Evolutionary conservation across 35 echinoderm and acorn worm genomes (phyloP), one percentile per base, ranked within the genome.

Genomic region (Chiridota heheva): DNA sequence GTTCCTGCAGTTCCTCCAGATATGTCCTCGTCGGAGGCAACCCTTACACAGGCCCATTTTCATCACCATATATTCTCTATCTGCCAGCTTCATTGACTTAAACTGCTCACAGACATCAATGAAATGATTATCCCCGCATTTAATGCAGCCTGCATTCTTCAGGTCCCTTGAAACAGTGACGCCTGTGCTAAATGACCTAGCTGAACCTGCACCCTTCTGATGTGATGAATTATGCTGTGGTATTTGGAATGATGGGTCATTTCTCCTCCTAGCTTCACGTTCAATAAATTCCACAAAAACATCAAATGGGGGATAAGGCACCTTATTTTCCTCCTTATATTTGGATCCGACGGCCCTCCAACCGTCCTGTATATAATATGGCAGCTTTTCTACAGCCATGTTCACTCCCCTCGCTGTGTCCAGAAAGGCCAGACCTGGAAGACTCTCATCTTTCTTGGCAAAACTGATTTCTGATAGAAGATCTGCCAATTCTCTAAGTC

Each of bases 321-420:
- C n/a, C 0, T 58, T 69, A 13, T 87, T 45, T 6, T 64, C 60
- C 41, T 78, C 69, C 36, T 87, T 78, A 39, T 78, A 87, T 36
- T 67, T 78, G 3, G 72, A 78, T n/a, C 72, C 73, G 1, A 35
- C 56, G 2, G 43, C 25, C 32, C 70, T 78, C 73, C 72, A 87
- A 1, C 60, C 70, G 17, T 87, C 84, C 42, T 79, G 84, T 36
- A 87, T 35, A 44, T 1, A 40, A 44, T 78, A 77, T 48, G 84
- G 84, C 40, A 86, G 67, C 42, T 86, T 86, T 37, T 77, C 70
- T 16, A 86, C 83, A 20, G 47, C 48, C 7, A 60, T 74, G 48
- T 66, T 77, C 32, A 86, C 57, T 27, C 83, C 83, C 32, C 58
- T 73, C 5, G 83, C 49, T 34, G 83, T 86, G 71, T 86, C 83